Evolutionary conservation across 2,797 vertebrate species (phyloP).

Genomic region (Petrocephalus sullivani): DNA sequence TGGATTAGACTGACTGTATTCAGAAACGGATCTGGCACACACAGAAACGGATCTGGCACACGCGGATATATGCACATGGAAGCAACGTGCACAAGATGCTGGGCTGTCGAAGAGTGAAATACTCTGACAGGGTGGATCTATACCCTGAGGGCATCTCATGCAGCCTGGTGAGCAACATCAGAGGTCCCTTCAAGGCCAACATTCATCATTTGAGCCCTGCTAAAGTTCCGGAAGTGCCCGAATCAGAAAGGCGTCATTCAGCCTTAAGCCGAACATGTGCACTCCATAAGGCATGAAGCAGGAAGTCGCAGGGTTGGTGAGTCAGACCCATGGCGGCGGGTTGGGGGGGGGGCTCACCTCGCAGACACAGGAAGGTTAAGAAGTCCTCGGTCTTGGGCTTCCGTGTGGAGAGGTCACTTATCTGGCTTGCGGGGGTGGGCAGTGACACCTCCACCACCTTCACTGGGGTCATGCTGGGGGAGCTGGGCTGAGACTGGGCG

Average conservation of each 20-base stretch:
- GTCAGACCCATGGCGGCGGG: background rate
- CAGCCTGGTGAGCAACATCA: background rate
- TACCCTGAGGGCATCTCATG: background rate
- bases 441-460: slow-evolving; percentile 74
- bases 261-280: background rate
- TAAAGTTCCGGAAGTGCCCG: background rate
- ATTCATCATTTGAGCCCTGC: background rate
- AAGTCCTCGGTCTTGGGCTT: slow-evolving; percentile 97
- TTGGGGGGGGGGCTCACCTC: slow-evolving; percentile 64
- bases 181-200: background rate
- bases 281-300: background rate
- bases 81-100: background rate
- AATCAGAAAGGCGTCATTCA: background rate
- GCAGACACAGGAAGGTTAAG: slow-evolving; percentile 91
- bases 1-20: background rate
- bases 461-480: slow-evolving; percentile 77
- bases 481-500: slow-evolving; percentile 90
- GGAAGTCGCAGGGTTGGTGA: background rate
- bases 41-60: background rate
- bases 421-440: slow-evolving; percentile 73
- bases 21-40: background rate
- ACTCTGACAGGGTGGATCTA: background rate
- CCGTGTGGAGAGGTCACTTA: slow-evolving; percentile 81
- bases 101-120: background rate
- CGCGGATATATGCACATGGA: background rate